Base-by-base conservation (phyloP, 2,797 vertebrate genomes). In the Siniperca scherzeri region DNA sequence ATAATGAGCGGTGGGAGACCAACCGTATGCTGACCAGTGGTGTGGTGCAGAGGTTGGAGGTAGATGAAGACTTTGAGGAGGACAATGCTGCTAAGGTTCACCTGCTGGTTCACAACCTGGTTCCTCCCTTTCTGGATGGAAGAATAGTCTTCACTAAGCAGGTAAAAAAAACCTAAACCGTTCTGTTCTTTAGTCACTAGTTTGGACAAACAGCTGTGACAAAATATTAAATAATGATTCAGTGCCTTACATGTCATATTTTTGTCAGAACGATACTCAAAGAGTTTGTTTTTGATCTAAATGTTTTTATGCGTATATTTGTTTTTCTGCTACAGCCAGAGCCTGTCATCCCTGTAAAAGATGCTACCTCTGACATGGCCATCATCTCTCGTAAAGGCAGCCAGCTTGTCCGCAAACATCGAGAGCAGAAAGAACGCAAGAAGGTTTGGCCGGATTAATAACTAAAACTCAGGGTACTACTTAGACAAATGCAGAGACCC, bases 121-220 rank as follows among this genome's bases (percentile, higher is more conserved):
- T 99, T 16, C 99, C 99, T 0, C 99, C 99, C 40, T 99, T 99
- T 81, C 93, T 99, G 52, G 99, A 99, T 6, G 99, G 99, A 62
- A 96, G 99, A 87, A 99, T 99, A 27, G 99, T 99, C 81, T 99
- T 99, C 93, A 99, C 99, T 56, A 99, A 99, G 90, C 98, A 99
- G 97, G 99, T 99, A 84, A 81, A 52, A 27, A 25, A 40, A 5
- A 62, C 7, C 12, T 11, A 33, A 42, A 42, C 33, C 27, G 7
- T 30, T 77, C 14, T 57, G 44, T 12, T 27, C 22, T 65, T 14
- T 55, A 19, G 27, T 65, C 16, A 38, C 65, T 56, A 0, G 27
- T 38, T n/a, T 9, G 64, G 30, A 66, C 8, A 10, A 52, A 52
- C 25, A 10, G 40, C 33, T 22, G 61, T 42, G 19, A 42, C 7